These are phyloP conservation scores for Amblyopsis rosae DNA, from an alignment of 2,113 vertebrate genomes.

Conservation along the genomic window DNA sequence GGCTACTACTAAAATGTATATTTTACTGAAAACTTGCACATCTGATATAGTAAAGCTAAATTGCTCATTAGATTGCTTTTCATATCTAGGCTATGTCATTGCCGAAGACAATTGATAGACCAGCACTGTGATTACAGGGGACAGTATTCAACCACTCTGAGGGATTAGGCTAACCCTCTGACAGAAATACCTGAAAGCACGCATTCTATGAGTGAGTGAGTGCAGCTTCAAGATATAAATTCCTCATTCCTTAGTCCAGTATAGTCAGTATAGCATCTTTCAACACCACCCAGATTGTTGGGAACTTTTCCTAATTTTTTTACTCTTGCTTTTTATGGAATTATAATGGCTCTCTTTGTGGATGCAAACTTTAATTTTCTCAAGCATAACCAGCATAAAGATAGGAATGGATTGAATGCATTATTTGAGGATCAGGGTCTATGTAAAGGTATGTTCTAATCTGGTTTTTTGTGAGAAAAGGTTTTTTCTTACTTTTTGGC, in stretches of 20 bases:
- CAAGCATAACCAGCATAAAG: slow-evolving; percentile 45
- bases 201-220: background rate
- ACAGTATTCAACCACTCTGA: background rate
- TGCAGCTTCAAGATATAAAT: no score
- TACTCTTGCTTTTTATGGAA: background rate
- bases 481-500: background rate
- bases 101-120: no score
- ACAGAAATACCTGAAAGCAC: background rate
- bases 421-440: slow-evolving; percentile 52
- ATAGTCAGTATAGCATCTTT: background rate
- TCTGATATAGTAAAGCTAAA: no score
- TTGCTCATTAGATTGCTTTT: no score
- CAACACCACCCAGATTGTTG: background rate
- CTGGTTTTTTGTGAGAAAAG: background rate
- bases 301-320: background rate
- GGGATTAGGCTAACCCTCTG: background rate
- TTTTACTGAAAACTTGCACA: no score
- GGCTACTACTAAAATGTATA: no score
- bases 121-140: background rate
- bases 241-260: no score
- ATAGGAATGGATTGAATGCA: slow-evolving; percentile 45
- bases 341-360: slow-evolving; percentile 63
- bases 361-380: slow-evolving; percentile 51
- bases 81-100: no score
- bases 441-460: slow-evolving; percentile 54